Conservation (phyloP, 35 echinoderm and acorn worm genomes). For the Hemicentrotus pulcherrimus region DNA sequence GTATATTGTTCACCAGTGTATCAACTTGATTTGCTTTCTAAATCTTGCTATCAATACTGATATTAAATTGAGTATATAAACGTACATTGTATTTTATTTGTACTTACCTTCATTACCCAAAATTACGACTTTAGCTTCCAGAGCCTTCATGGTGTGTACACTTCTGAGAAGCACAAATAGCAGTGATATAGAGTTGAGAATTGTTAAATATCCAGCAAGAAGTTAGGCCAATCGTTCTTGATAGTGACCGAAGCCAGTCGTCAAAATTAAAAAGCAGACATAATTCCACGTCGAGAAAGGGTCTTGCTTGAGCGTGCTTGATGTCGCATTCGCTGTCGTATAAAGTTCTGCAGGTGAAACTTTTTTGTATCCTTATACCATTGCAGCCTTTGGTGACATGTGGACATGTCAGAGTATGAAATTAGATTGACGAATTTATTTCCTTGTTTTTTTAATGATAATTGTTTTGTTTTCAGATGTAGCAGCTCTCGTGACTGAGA, state of each 20-base stretch:
- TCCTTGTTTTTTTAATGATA: not conserved
- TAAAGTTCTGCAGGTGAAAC: not conserved
- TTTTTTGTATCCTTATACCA: not conserved
- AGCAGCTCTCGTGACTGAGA: not conserved
- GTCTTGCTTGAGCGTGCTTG: not conserved
- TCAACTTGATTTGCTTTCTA: not conserved
- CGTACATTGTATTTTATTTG: not conserved
- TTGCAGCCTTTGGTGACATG: not conserved
- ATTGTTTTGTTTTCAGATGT: not conserved
- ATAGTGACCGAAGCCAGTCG: not conserved
- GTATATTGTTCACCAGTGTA: not conserved
- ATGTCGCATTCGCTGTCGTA: not conserved
- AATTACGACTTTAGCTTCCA: constrained; percentile 95
- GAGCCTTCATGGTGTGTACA: constrained; percentile 62
- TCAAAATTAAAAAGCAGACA: not conserved
- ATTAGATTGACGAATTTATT: not conserved
- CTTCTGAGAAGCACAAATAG: not conserved
- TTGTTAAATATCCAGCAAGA: not conserved
- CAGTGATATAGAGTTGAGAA: not conserved
- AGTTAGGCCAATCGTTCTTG: not conserved
- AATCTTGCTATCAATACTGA: not conserved
- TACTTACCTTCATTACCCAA: constrained; percentile 83
- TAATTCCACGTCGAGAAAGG: too few species aligned
- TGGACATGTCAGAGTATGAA: too few species aligned
- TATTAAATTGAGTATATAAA: not conserved